phyloP scores from a whole-genome alignment of 1,140 invertebrate species.

The Pogonus chalceus region DNA sequence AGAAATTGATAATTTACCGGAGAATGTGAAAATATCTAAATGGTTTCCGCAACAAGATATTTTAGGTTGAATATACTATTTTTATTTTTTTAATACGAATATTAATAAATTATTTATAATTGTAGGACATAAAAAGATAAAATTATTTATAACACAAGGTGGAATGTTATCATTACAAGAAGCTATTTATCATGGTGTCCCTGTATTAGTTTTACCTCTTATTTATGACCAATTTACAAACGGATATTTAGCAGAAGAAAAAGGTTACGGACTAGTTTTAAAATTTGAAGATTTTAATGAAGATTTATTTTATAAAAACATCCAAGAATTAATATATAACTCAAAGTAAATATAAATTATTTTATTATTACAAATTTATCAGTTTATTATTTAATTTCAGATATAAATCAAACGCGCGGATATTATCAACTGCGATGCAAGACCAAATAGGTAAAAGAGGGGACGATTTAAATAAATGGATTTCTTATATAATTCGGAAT shows the following conservation, averaged over 20 bases:
- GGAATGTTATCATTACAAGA: constrained; percentile 39
- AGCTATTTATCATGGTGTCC: constrained; percentile 33
- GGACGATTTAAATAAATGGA: neutral
- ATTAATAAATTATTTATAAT: constrained; percentile 17
- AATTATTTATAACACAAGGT: constrained; percentile 39
- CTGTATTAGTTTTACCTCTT: constrained; percentile 35
- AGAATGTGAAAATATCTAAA: neutral
- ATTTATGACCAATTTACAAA: constrained; percentile 29
- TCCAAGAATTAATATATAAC: neutral
- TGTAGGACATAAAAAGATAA: constrained; percentile 34
- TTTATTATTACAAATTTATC: neutral
- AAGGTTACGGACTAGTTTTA: constrained; percentile 15
- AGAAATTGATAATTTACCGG: neutral
- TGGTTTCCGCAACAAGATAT: constrained; percentile 2
- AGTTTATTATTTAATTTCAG: neutral
- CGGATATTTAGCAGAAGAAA: constrained; percentile 12
- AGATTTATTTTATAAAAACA: neutral
- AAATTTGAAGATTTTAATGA: neutral
- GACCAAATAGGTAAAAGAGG: neutral
- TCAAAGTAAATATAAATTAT: neutral
- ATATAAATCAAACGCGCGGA: neutral
- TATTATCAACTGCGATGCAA: neutral
- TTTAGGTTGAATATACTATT: neutral
- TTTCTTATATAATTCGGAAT: neutral
- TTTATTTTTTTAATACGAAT: neutral